phyloP scores from a whole-genome alignment of 2,797 vertebrate species.

The Acanthis flammea region DNA sequence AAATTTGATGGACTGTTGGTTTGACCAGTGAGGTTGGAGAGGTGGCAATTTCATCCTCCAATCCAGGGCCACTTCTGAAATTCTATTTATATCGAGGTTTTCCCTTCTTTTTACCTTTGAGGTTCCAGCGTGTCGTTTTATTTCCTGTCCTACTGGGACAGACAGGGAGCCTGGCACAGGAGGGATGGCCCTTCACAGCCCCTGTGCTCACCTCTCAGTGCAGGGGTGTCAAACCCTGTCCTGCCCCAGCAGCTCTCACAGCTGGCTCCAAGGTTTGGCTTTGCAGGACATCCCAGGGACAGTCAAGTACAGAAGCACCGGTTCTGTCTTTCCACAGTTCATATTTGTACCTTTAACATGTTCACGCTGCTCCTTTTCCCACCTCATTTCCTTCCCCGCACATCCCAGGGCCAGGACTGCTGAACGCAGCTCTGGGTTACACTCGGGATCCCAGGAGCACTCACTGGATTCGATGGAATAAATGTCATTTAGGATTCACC shows the following conservation, averaged over 20 bases:
- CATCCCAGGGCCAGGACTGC: not conserved
- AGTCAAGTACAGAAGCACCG: not conserved
- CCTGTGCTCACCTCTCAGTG: not conserved
- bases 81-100: not conserved
- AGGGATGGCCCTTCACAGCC: not conserved
- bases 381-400: not conserved
- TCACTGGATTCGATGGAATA: not conserved
- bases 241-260: not conserved
- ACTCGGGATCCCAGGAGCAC: not conserved
- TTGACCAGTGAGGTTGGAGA: not conserved
- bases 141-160: not conserved
- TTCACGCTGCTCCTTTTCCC: not conserved
- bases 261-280: not conserved
- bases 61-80: not conserved
- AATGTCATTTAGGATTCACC: too few relatives aligned
- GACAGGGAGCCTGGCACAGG: not conserved
- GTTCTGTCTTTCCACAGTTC: not conserved
- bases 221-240: not conserved
- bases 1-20: not conserved
- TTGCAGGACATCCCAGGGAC: not conserved
- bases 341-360: not conserved
- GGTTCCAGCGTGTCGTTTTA: not conserved
- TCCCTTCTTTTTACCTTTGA: not conserved
- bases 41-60: not conserved
- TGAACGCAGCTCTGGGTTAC: not conserved